These are phyloP conservation scores for Ispidina lecontei DNA, from an alignment of 2,797 vertebrate species.

Conservation along the genomic window DNA sequence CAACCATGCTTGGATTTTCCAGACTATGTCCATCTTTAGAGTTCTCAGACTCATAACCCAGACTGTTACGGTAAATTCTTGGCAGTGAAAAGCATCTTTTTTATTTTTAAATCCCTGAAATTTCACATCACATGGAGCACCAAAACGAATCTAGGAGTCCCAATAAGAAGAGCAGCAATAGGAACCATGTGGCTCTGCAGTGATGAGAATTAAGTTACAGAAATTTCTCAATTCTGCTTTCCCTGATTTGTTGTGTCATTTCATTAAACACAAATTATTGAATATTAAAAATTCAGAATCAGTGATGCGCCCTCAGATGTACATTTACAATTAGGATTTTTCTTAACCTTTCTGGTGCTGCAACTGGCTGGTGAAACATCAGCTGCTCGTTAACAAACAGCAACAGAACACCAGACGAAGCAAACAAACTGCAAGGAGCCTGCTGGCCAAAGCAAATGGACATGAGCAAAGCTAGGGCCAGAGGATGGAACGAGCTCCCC, in stretches of 20 bases:
- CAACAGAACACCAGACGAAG: background rate
- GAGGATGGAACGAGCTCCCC: background rate
- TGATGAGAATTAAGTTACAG: conserved; percentile 2
- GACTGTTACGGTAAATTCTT: background rate
- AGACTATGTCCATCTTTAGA: background rate
- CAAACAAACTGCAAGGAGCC: background rate
- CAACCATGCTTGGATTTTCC: background rate
- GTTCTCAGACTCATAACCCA: background rate
- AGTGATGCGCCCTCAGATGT: background rate
- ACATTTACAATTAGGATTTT: background rate
- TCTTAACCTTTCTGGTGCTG: background rate
- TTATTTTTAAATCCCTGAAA: background rate
- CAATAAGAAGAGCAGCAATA: background rate
- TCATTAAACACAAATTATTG: conserved; percentile 75
- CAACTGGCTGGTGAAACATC: conserved; percentile 47
- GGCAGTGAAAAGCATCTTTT: background rate
- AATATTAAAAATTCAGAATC: conserved; percentile 48
- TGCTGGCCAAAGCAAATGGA: background rate
- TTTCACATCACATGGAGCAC: background rate
- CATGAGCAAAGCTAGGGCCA: background rate
- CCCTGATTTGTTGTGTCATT: conserved; percentile 57
- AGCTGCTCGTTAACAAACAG: background rate
- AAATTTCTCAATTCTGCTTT: conserved; percentile 16
- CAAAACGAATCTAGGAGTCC: background rate
- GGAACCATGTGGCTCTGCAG: background rate